These are phyloP conservation scores for Eremobia ochroleuca DNA, from an alignment of 2,888 invertebrate species.

Conservation along the genomic window DNA sequence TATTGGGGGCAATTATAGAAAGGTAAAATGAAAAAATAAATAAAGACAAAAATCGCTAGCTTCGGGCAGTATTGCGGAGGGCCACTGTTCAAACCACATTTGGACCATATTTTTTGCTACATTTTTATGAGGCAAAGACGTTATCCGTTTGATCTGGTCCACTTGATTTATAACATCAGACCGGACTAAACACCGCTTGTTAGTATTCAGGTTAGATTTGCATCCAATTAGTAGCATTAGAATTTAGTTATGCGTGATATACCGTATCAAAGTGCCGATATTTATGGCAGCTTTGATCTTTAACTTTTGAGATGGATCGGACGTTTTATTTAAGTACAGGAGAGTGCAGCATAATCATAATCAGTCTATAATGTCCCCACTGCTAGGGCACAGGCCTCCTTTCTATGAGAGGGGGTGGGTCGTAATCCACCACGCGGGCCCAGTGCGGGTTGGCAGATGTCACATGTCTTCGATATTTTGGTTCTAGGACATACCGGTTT, in stretches of 20 bases:
- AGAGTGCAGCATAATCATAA: too few species aligned
- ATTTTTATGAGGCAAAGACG: constrained; percentile 78
- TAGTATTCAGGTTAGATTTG: constrained; percentile 87
- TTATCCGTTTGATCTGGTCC: constrained; percentile 84
- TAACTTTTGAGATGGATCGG: constrained; percentile 21
- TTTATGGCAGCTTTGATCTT: constrained; percentile 58
- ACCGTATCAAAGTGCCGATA: constrained; percentile 75
- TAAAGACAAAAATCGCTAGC: constrained; percentile 83
- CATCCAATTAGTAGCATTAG: constrained; percentile 86
- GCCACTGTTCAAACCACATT: constrained; percentile 87
- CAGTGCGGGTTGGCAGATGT: too few species aligned
- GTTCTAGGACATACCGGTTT: too few species aligned
- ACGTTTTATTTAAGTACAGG: constrained; percentile 13
- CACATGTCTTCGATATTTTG: too few species aligned
- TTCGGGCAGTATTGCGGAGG: constrained; percentile 81
- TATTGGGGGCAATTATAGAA: constrained; percentile 85
- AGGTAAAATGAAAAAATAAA: constrained; percentile 80
- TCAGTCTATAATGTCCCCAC: too few species aligned
- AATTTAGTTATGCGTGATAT: constrained; percentile 77
- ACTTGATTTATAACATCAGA: constrained; percentile 84
- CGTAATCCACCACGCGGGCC: too few species aligned
- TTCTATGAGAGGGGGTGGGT: too few species aligned
- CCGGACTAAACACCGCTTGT: constrained; percentile 83
- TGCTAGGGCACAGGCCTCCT: too few species aligned
- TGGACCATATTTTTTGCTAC: constrained; percentile 76